Evolutionary conservation across 1,140 invertebrate genomes (phyloP), one percentile per base, ranked within the genome.

Genomic region (Apocrypta bakeri): DNA sequence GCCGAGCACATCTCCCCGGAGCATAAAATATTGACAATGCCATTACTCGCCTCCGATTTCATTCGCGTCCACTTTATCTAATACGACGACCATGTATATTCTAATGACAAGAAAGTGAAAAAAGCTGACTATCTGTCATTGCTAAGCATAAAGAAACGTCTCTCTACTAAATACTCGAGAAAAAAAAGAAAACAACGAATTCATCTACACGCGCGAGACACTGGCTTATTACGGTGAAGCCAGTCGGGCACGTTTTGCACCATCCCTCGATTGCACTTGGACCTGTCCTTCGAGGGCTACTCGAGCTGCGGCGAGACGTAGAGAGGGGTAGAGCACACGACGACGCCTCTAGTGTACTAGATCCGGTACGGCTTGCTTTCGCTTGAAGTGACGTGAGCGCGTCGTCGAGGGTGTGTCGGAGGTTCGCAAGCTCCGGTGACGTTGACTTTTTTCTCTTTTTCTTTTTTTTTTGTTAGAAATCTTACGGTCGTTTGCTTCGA

Each of bases 241-340:
- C 8, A 1, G 4, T n/a, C 33, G 69, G 48, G 31, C 69, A 80
- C 79, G 79, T 73, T 80, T 73, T 24, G 64, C 33, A 4, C 48
- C 37, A 29, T 42, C 1, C n/a, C 78, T 80, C 48, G 33, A 72
- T 80, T 80, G 66, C 77, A 48, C 66, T 79, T 42, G 21, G 17
- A 4, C 48, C 48, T 56, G 48, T 56, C 48, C 48, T 56, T 56
- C 48, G 48, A 56, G 48, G 21, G 48, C 48, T n/a, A 56, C 48
- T 56, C 48, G 48, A 56, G 48, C 48, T n/a, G 48, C 48, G 48
- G 48, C 48, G 48, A 69, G 68, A 69, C 68, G 29, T 11, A n/a
- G 9, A 24, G 17, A 37, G 64, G 24, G 14, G n/a, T 12, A 25
- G 9, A 9, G 64, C 24, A 66, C 27, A 69, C 48, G 48, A 56